A percentile compares a stretch with the other conserved stretches of the same genome.
Conservation (phyloP, 2,113 vertebrate genomes). For the Dicentrarchus labrax region DNA sequence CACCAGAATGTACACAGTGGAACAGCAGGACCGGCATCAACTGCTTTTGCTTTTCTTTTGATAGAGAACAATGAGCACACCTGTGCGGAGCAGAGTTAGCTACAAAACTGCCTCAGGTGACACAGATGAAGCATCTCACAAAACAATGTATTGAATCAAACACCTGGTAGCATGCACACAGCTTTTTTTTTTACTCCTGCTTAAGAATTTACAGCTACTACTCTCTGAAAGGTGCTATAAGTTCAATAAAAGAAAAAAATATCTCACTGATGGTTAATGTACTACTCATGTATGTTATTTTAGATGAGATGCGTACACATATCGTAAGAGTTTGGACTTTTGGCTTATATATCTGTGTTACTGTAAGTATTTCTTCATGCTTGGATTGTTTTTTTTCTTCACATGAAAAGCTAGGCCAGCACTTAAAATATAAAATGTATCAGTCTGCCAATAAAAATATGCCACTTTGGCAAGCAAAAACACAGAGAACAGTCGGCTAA, state of each 20-base stretch:
- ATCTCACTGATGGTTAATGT: neutral
- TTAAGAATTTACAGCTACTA: slow-evolving; percentile 44
- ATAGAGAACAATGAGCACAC: slow-evolving; percentile 70
- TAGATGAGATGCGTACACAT: neutral
- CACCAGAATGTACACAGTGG: slow-evolving; percentile 26
- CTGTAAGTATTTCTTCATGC: slow-evolving; percentile 46
- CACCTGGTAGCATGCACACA: slow-evolving; percentile 56
- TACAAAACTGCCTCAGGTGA: slow-evolving; percentile 68
- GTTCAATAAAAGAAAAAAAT: neutral
- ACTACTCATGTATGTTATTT: neutral
- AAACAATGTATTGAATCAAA: slow-evolving; percentile 50
- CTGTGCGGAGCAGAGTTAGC: slow-evolving; percentile 75
- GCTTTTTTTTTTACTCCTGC: neutral
- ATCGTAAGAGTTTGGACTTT: neutral
- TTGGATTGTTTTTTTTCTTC: slow-evolving; percentile 31
- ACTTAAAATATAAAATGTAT: slow-evolving; percentile 70
- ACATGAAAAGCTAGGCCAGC: slow-evolving; percentile 60
- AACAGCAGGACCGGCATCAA: slow-evolving; percentile 57
- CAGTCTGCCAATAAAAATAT: slow-evolving; percentile 75
- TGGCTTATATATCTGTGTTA: slow-evolving; percentile 28
- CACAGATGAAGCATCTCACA: slow-evolving; percentile 53
- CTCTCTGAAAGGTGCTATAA: neutral
- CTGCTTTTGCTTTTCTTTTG: slow-evolving; percentile 54
- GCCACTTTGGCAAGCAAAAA: slow-evolving; percentile 71
- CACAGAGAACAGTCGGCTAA: slow-evolving; percentile 72